Percentiles rank a stretch among this genome's conserved stretches.
Evolutionary conservation across 2,113 vertebrate genomes (phyloP).

Genomic region (Apus apus): DNA sequence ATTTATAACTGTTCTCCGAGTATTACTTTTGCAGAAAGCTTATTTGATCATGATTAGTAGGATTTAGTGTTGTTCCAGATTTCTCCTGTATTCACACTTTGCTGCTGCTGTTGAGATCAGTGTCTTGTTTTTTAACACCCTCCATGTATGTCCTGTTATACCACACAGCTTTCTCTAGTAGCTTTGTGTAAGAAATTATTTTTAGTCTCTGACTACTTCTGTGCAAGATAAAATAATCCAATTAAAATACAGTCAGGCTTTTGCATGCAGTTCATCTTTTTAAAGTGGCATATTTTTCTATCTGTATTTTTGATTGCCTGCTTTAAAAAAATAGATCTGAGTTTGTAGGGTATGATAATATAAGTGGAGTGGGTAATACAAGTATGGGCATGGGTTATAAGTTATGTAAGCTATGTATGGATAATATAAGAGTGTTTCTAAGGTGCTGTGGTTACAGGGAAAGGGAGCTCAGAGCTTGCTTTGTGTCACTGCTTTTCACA

Average conservation of each 20-base stretch:
- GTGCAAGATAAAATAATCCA: not conserved
- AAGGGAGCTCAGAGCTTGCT: not conserved
- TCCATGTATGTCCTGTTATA: not conserved
- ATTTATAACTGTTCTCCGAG: not conserved
- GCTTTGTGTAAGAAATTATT: not conserved
- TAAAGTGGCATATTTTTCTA: not conserved
- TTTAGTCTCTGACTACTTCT: not conserved
- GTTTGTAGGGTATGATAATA: not conserved
- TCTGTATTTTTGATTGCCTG: not conserved
- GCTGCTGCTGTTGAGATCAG: not conserved
- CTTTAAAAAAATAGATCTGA: not conserved
- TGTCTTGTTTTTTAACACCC: not conserved
- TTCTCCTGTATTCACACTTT: not conserved
- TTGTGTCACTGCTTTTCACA: not conserved
- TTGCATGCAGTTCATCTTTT: not conserved
- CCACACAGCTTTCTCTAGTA: not conserved
- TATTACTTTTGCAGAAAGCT: not conserved
- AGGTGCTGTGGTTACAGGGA: not conserved
- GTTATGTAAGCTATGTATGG: too few species aligned
- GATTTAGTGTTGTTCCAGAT: not conserved
- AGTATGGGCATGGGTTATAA: too few species aligned
- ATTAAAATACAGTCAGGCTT: not conserved
- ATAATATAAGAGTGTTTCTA: not conserved
- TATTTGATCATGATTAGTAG: not conserved
- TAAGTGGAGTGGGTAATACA: not conserved